phyloP scores from a whole-genome alignment of 1,140 invertebrate genomes.

The Dysdera silvatica region DNA sequence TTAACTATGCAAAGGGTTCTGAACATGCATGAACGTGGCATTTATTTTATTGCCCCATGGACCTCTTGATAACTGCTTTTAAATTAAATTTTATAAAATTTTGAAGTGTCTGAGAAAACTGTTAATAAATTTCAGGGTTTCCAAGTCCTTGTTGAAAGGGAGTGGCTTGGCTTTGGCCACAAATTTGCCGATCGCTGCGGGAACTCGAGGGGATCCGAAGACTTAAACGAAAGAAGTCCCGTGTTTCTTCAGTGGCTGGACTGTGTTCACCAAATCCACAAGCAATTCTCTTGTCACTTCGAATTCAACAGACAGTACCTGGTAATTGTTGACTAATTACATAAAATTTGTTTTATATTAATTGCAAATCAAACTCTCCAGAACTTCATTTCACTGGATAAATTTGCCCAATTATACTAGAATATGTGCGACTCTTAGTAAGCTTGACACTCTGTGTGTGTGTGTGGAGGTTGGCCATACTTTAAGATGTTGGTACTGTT shows the following conservation, averaged over 20 bases:
- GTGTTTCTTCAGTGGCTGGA: slow-evolving; percentile 98
- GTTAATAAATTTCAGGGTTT: slow-evolving; percentile 61
- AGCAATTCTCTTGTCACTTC: slow-evolving; percentile 86
- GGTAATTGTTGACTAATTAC: slow-evolving; percentile 51
- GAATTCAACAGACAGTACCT: slow-evolving; percentile 89
- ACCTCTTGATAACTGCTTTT: not conserved
- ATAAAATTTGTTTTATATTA: not conserved
- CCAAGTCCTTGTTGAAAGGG: slow-evolving; percentile 78
- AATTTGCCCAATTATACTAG: no score
- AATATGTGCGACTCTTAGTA: no score
- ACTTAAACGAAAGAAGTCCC: slow-evolving; percentile 84
- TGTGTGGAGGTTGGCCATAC: no score
- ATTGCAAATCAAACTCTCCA: not conserved
- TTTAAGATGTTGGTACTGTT: no score
- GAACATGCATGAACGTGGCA: no score
- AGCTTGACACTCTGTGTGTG: no score
- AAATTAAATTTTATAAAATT: not conserved
- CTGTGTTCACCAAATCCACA: slow-evolving; percentile 82
- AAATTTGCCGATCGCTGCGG: slow-evolving; percentile 94
- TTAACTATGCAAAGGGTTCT: no score
- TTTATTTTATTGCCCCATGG: not conserved
- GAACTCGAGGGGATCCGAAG: slow-evolving; percentile 68
- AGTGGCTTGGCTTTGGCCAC: slow-evolving; percentile 95
- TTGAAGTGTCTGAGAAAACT: not conserved
- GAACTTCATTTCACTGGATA: slow-evolving; percentile 7